Base-by-base conservation (phyloP, 2,888 invertebrate genomes). In the Tryphoninae sp. region DNA sequence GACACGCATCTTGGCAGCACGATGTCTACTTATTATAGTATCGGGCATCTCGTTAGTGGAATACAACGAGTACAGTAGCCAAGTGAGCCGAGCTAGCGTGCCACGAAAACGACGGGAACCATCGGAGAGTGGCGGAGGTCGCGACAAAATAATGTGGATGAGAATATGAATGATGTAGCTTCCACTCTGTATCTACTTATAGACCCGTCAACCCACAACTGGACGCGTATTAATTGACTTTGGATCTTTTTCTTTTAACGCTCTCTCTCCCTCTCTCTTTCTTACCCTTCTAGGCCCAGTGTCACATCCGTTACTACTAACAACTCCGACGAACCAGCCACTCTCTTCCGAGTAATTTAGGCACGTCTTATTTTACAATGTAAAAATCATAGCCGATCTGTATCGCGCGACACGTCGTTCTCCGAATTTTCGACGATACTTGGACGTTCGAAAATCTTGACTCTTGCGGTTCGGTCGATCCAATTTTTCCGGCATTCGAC, bases 161-260 rank as follows among this genome's bases (percentile, higher is more conserved):
- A 86, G 89, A 88, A 89, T 90, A 88, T 90, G 90, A 91, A 85
- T 89, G 90, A 90, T 89, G 88, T 87, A 85, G 86, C 87, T 86
- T 86, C 85, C 49, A 64, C 59, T 74, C 82, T 84, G 79, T 84
- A 87, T 90, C 91, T 89, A 91, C 90, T 91, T 91, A 91, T 91
- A 91, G 91, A 90, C 87, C 83, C 87, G 89, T 91, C 91, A 91
- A 87, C 86, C 87, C 85, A 85, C 85, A 88, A 84, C 86, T 85
- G 86, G 90, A 91, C 90, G 86, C 87, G 87, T 91, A 91, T 91
- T 91, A 91, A 91, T 91, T 89, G 91, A 90, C 88, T 91, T 90
- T 89, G 80, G 88, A 89, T 89, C 88, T 89, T 89, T 89, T 67
- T 58, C 19, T 45, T 78, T 68, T 51, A 16, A 59, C 58, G 8